phyloP scores from a whole-genome alignment of 2,888 invertebrate genomes.

The Boloria euphrosyne region DNA sequence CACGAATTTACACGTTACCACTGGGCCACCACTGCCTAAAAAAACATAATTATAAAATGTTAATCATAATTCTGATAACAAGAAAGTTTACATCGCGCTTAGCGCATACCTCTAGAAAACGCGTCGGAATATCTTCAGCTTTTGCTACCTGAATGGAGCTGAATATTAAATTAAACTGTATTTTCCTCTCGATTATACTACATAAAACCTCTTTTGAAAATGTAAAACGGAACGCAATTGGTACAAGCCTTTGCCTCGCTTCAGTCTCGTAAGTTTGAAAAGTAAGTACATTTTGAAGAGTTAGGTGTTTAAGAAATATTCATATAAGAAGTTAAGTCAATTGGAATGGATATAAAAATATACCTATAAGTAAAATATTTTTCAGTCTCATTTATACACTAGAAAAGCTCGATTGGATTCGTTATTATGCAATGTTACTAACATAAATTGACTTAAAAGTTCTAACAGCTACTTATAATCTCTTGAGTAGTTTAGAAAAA shows the following conservation, averaged over 20 bases:
- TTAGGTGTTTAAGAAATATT: background rate
- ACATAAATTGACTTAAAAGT: too few relatives aligned
- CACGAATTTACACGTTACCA: too few relatives aligned
- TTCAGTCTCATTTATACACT: too few relatives aligned
- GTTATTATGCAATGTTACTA: too few relatives aligned
- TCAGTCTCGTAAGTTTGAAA: background rate
- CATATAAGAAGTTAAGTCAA: too few relatives aligned
- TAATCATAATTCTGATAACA: slow-evolving; percentile 14
- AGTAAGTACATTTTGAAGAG: background rate
- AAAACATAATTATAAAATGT: slow-evolving; percentile 12
- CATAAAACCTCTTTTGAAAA: slow-evolving; percentile 37
- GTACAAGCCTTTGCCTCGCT: slow-evolving; percentile 17
- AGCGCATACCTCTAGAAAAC: slow-evolving; percentile 21
- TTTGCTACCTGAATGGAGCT: slow-evolving; percentile 27
- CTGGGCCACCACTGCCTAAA: too few relatives aligned
- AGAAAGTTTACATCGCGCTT: slow-evolving; percentile 18
- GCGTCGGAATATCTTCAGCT: slow-evolving; percentile 20
- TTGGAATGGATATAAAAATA: too few relatives aligned
- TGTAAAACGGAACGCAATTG: slow-evolving; percentile 38
- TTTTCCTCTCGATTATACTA: slow-evolving; percentile 38
- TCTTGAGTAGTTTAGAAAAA: too few relatives aligned
- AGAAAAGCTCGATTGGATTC: too few relatives aligned
- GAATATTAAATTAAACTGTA: slow-evolving; percentile 38
- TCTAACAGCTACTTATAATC: too few relatives aligned
- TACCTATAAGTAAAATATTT: too few relatives aligned